Evolutionary conservation across 1,140 invertebrate species (phyloP), one percentile per base, ranked within the genome.

Genomic region (Kradibia gibbosae): DNA sequence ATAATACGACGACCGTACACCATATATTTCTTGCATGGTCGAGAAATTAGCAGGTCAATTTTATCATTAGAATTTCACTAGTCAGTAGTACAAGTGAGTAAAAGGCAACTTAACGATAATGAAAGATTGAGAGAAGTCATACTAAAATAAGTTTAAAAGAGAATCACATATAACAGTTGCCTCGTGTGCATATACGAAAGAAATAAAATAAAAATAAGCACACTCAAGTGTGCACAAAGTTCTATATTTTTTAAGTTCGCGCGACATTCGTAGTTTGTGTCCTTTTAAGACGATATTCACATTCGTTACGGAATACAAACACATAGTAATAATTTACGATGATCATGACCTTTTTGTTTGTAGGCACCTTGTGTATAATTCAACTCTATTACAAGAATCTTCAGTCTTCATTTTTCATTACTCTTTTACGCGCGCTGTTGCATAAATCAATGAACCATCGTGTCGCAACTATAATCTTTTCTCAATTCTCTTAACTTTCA

Each of bases 391-490:
- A 55, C 20, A 17, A 55, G 11, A 22, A 22, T 15, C 28, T 34
- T n/a, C n/a, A n/a, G n/a, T n/a, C n/a, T n/a, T n/a, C n/a, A n/a
- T n/a, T 34, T 8, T 2, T 42, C 39, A 20, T 20, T 42, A 7
- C 1, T 48, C 11, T 5, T 20, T 48, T 72, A 28, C 15, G 39
- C 42, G 65, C 50, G 34, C 65, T 50, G n/a, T 53, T 22, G 36
- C 65, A 84, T 86, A 83, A 85, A 86, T 87, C 86, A 85, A 86
- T 87, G 84, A 78, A 84, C 83, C 83, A 50, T 45, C 25, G 57
- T 78, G 57, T 67, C 60, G 83, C 67, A 84, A 81, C 84, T 84
- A 85, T 70, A 67, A 34, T 36, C 60, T 36, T 20, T 36, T 65
- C 57, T 65, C 31, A n/a, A n/a, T n/a, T n/a, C n/a, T n/a, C n/a